Conservation (phyloP, 2,113 vertebrate genomes). For the Elanoides forficatus region DNA sequence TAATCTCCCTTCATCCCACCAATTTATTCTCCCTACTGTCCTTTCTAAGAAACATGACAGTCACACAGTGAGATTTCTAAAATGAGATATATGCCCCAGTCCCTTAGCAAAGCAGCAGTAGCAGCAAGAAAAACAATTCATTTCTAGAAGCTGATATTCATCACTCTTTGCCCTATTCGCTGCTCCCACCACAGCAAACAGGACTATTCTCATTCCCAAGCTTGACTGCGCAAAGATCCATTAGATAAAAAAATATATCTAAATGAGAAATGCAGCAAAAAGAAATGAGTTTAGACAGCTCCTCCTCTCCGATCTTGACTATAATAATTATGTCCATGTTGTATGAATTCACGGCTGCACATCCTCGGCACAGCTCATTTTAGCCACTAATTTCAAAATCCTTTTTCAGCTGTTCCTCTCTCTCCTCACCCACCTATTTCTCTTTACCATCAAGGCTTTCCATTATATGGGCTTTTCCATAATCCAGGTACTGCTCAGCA, state of each 20-base stretch:
- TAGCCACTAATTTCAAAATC: neutral
- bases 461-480: neutral
- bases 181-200: neutral
- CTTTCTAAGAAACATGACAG: neutral
- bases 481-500: neutral
- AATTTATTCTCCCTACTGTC: neutral
- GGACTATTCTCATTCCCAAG: neutral
- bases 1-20: neutral
- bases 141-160: conserved; percentile 1
- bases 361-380: neutral
- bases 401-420: neutral
- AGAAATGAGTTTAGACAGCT: conserved; percentile 16
- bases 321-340: neutral
- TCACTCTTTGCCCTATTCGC: neutral
- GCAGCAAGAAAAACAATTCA: neutral
- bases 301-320: conserved; percentile 21
- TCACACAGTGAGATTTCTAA: neutral
- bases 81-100: neutral
- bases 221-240: neutral
- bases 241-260: conserved; percentile 30
- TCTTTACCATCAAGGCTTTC: neutral
- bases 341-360: neutral
- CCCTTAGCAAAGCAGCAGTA: neutral
- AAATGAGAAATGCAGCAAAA: conserved; percentile 44
- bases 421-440: neutral